Base-by-base conservation (phyloP, 2,113 vertebrate genomes). In the Scomber japonicus region DNA sequence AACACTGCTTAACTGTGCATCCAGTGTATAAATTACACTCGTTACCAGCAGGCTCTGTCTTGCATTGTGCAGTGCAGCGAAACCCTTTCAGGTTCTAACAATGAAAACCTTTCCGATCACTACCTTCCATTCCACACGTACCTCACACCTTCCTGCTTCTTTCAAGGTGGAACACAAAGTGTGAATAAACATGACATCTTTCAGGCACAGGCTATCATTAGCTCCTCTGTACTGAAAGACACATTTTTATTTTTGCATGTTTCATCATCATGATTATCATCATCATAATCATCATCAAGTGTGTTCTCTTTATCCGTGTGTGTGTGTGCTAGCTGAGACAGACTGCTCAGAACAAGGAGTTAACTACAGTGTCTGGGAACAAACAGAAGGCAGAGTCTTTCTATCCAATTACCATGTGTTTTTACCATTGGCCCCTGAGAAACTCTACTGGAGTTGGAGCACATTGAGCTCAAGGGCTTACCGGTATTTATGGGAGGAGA, bases 361-460 rank as follows among this genome's bases (percentile, higher is more conserved):
- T 44, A 79, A 64, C 45, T 54, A 51, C 56, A 56, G 73, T 45
- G 51, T 63, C 55, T 1, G 2, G 11, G 44, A 65, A 77, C 71
- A 84, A 78, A 86, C 68, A 54, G 11, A 31, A 16, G 51, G 24
- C 40, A 7, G 3, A 17, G 5, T 46, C 48, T 74, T 15, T 35
- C 75, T 72, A 19, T 59, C 31, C 71, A 71, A 75, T 79, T 89
- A 86, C 24, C 61, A 54, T 45, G 15, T 49, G n/a, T 69, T 83
- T 27, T 80, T 62, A 85, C 40, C 30, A 75, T 17, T 74, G 78
- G 67, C 44, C 7, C 16, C 14, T 27, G 62, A 65, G 50, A 67
- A 55, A 54, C 70, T 71, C 24, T 10, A 10, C 55, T 53, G 40
- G 30, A 78, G 55, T 49, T 4, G 21, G 21, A 71, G 40, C 17